phyloP scores from a whole-genome alignment of 2,888 invertebrate genomes.

The Lepidocyrtinus sp. region DNA sequence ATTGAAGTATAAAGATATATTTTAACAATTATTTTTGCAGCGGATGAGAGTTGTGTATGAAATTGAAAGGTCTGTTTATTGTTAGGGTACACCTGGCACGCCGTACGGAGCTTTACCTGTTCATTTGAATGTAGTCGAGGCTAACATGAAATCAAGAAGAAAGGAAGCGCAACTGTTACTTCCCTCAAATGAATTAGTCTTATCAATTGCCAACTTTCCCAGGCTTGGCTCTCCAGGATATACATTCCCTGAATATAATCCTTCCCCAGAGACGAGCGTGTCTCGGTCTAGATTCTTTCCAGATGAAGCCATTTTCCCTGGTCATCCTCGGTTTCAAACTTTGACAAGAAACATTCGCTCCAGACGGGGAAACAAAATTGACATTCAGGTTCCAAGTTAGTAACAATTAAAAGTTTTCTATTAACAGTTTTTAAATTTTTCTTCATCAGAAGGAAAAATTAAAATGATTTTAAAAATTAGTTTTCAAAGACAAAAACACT shows the following conservation, averaged over 20 bases:
- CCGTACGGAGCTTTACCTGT: conserved; percentile 95
- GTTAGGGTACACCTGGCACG: conserved; percentile 91
- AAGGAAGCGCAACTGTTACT: conserved; percentile 80
- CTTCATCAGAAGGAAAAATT: background rate
- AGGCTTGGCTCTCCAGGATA: conserved; percentile 92
- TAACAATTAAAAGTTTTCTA: background rate
- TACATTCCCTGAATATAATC: conserved; percentile 84
- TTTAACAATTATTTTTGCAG: no score
- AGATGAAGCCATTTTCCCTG: conserved; percentile 92
- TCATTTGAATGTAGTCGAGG: conserved; percentile 98
- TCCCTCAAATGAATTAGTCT: conserved; percentile 84
- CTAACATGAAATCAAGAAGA: conserved; percentile 90
- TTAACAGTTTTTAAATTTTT: background rate
- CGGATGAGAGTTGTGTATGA: background rate
- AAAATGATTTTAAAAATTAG: conserved; percentile 75
- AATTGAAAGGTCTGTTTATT: background rate
- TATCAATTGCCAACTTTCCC: conserved; percentile 95
- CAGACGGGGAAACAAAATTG: conserved; percentile 94
- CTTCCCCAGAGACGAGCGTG: conserved; percentile 82
- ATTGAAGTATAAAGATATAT: conserved; percentile 77
- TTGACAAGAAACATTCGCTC: conserved; percentile 93
- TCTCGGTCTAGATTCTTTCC: conserved; percentile 93
- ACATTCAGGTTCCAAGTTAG: conserved; percentile 94
- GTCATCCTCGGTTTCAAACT: conserved; percentile 96
- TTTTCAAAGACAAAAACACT: conserved; percentile 91